These are phyloP conservation scores for Nymphalis urticae DNA, from an alignment of 2,888 invertebrate species.

Conservation along the genomic window DNA sequence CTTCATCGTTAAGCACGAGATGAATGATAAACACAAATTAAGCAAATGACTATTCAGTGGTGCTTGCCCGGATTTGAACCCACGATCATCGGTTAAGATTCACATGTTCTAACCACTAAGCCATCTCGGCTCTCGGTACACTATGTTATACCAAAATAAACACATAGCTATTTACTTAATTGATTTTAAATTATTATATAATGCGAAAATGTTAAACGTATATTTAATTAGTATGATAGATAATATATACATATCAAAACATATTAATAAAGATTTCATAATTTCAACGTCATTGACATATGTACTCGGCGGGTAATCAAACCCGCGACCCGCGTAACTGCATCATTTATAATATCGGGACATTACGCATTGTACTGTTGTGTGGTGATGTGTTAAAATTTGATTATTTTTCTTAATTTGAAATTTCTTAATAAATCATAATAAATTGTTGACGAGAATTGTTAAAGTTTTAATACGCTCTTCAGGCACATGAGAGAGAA, in stretches of 20 bases:
- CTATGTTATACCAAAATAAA: not conserved
- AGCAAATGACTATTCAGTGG: no score
- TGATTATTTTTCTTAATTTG: not conserved
- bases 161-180: not conserved
- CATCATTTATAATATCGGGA: slow-evolving; percentile 15
- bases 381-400: not conserved
- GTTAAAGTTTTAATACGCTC: no score
- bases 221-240: slow-evolving; percentile 1
- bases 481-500: no score
- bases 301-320: slow-evolving; percentile 20
- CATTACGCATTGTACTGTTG: slow-evolving; percentile 15
- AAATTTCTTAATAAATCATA: no score
- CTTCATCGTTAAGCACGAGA: no score
- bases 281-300: slow-evolving; percentile 12
- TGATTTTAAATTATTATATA: not conserved
- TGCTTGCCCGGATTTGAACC: no score
- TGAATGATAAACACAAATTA: no score
- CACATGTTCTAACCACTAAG: no score
- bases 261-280: slow-evolving; percentile 21
- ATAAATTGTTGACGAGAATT: no score
- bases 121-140: no score
- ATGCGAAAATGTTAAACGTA: not conserved
- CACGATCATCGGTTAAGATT: no score
- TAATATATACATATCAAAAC: slow-evolving; percentile 10
- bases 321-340: slow-evolving; percentile 21